These are phyloP conservation scores for Polyodon spathula DNA, from an alignment of 2,113 vertebrate species.

Conservation along the genomic window DNA sequence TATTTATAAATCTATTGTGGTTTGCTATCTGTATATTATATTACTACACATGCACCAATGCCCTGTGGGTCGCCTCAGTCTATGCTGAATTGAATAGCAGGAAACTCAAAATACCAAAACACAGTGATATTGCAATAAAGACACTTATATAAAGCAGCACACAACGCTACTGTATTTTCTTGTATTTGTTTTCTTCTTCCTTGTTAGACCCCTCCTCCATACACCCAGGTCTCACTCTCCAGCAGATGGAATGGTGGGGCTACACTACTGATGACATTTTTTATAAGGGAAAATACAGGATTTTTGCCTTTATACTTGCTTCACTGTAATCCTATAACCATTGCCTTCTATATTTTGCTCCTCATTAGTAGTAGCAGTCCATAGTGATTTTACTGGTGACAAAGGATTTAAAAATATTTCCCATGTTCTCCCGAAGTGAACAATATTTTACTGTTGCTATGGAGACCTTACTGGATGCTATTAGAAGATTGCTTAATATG, in stretches of 20 bases:
- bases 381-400: background rate
- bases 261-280: no score
- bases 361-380: no score
- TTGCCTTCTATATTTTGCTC: no score
- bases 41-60: slow-evolving; percentile 19
- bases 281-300: no score
- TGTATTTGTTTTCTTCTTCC: slow-evolving; percentile 44
- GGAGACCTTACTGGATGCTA: slow-evolving; percentile 18
- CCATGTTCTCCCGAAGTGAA: slow-evolving; percentile 8
- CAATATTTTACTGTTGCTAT: slow-evolving; percentile 17
- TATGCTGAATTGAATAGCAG: slow-evolving; percentile 38
- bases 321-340: no score
- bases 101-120: slow-evolving; percentile 50
- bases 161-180: slow-evolving; percentile 45
- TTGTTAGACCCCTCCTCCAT: slow-evolving; percentile 28
- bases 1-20: background rate
- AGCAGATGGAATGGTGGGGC: no score
- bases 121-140: slow-evolving; percentile 35
- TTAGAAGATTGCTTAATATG: slow-evolving; percentile 4
- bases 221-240: slow-evolving; percentile 2
- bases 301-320: no score
- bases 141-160: slow-evolving; percentile 39
- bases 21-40: background rate
- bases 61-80: slow-evolving; percentile 43
- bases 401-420: slow-evolving; percentile 10